These are phyloP conservation scores for Plumapathes pennacea DNA, from an alignment of 92 coral and sea anemone species.

Conservation along the genomic window DNA sequence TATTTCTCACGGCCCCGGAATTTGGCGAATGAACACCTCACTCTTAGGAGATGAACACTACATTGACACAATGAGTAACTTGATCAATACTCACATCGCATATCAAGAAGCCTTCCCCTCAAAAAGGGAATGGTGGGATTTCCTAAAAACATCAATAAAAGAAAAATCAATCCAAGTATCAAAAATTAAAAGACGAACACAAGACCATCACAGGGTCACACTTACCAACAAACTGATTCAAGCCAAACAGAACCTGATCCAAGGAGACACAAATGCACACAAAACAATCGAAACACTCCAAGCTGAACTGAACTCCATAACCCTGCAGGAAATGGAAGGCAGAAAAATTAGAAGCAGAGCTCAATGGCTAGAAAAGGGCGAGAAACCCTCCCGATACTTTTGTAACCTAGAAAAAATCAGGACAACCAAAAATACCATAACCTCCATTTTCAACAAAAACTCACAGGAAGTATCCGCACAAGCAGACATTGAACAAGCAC, in stretches of 20 bases:
- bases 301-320: not conserved
- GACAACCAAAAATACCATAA: not conserved
- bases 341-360: conserved; percentile 4
- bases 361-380: conserved; percentile 26
- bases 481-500: not conserved
- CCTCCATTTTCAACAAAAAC: not conserved
- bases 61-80: not conserved
- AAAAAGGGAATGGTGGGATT: conserved; percentile 13
- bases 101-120: not conserved
- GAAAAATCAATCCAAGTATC: not conserved
- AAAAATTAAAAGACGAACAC: not conserved
- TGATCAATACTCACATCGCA: not conserved
- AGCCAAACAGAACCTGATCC: not conserved
- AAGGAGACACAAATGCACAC: not conserved
- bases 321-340: not conserved
- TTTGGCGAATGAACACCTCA: not conserved
- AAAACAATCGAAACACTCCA: not conserved
- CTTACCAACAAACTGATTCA: not conserved
- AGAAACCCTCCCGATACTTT: conserved; percentile 4
- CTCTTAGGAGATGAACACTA: not conserved
- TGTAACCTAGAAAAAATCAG: not conserved
- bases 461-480: not conserved
- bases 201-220: not conserved
- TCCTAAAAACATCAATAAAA: not conserved
- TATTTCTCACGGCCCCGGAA: conserved; percentile 1